Evolutionary conservation across 1,140 invertebrate species (phyloP).

Genomic region (Acromyrmex echinatior): DNA sequence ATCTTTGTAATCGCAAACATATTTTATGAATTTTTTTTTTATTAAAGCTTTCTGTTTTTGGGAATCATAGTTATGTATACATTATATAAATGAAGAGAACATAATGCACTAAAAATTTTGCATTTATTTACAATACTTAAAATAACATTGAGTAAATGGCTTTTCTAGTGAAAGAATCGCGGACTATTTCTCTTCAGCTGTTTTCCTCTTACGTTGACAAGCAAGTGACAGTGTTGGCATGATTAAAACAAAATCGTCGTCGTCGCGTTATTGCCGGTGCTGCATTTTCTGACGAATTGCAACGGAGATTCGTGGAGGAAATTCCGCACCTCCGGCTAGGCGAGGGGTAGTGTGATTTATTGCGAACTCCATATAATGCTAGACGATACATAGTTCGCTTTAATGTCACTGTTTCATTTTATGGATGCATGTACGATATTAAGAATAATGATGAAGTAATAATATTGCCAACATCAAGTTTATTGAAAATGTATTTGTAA

Average conservation of each 20-base stretch:
- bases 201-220: conserved; percentile 27
- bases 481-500: not conserved
- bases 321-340: conserved; percentile 57
- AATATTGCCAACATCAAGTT: not conserved
- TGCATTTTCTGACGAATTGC: conserved; percentile 55
- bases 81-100: not conserved
- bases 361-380: conserved; percentile 42
- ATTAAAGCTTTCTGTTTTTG: not conserved
- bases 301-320: conserved; percentile 40
- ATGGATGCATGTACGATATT: not conserved
- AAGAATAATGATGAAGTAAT: conserved; percentile 27
- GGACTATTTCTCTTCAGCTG: conserved; percentile 27
- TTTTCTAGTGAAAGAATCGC: conserved; percentile 23
- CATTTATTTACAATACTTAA: conserved; percentile 37
- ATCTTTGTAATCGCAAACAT: not conserved
- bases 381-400: conserved; percentile 56
- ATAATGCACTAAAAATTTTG: not conserved
- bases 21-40: conserved; percentile 16
- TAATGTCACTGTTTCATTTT: conserved; percentile 41
- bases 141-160: conserved; percentile 22
- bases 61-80: not conserved
- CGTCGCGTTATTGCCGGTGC: conserved; percentile 39
- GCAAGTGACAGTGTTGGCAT: conserved; percentile 56
- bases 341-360: conserved; percentile 50
- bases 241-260: conserved; percentile 73